These are phyloP conservation scores for Ochropacha duplaris DNA, from an alignment of 2,888 invertebrate species.

Conservation along the genomic window DNA sequence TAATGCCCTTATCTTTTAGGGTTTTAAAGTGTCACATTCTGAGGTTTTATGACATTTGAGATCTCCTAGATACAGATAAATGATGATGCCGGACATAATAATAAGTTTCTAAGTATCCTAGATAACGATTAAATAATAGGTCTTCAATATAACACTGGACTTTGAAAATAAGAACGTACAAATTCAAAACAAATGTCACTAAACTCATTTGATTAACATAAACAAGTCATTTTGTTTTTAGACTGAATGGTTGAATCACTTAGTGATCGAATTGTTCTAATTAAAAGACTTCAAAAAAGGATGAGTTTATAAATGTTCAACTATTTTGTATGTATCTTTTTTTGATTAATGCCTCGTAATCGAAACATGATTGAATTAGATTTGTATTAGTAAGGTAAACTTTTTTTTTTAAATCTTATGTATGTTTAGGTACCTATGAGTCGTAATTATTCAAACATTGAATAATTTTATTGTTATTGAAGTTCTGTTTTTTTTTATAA, in stretches of 20 bases:
- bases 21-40: conserved; percentile 2
- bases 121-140: too few relatives aligned
- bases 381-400: neutral
- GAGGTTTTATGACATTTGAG: neutral
- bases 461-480: neutral
- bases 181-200: neutral
- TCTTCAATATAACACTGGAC: too few relatives aligned
- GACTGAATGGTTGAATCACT: neutral
- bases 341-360: too few relatives aligned
- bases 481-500: neutral
- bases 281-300: too few relatives aligned
- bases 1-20: conserved; percentile 6
- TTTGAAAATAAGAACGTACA: neutral
- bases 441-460: neutral
- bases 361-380: neutral
- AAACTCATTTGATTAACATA: neutral
- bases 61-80: neutral
- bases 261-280: too few relatives aligned
- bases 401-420: neutral
- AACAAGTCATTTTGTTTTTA: neutral
- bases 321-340: too few relatives aligned
- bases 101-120: too few relatives aligned
- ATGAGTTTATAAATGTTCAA: too few relatives aligned
- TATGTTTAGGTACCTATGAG: too few relatives aligned
- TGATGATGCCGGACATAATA: too few relatives aligned